Percentiles rank a stretch among this genome's conserved stretches.
Conservation (phyloP, 2,113 vertebrate genomes). For the Terrapene triunguis region DNA sequence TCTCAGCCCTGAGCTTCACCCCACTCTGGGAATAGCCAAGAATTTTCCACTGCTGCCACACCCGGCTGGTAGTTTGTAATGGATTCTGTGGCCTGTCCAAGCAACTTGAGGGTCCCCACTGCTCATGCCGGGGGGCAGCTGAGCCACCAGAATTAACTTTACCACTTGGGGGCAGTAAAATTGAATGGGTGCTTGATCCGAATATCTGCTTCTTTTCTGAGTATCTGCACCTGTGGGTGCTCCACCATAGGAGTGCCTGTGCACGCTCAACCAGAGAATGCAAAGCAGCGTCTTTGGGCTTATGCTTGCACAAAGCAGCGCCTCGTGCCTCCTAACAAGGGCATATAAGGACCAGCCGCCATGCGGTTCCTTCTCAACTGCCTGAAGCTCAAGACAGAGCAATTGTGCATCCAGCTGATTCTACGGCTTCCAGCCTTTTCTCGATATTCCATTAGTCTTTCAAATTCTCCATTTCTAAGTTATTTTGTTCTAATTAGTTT, state of each 20-base stretch:
- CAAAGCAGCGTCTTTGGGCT: neutral
- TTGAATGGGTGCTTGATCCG: neutral
- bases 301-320: neutral
- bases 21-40: neutral
- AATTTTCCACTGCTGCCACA: neutral
- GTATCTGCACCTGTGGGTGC: neutral
- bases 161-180: neutral
- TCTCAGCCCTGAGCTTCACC: neutral
- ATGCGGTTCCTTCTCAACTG: neutral
- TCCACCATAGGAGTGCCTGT: too few relatives aligned
- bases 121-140: neutral
- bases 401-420: neutral
- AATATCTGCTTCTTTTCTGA: neutral
- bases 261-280: neutral
- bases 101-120: neutral
- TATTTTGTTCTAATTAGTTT: neutral
- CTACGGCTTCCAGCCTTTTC: neutral
- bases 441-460: neutral
- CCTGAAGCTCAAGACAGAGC: neutral
- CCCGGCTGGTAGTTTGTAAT: neutral
- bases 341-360: neutral
- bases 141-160: neutral
- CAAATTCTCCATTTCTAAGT: neutral
- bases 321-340: neutral
- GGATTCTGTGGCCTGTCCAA: neutral